Base-by-base conservation (phyloP, 2,888 invertebrate genomes). In the Mechanitis mazaeus region DNA sequence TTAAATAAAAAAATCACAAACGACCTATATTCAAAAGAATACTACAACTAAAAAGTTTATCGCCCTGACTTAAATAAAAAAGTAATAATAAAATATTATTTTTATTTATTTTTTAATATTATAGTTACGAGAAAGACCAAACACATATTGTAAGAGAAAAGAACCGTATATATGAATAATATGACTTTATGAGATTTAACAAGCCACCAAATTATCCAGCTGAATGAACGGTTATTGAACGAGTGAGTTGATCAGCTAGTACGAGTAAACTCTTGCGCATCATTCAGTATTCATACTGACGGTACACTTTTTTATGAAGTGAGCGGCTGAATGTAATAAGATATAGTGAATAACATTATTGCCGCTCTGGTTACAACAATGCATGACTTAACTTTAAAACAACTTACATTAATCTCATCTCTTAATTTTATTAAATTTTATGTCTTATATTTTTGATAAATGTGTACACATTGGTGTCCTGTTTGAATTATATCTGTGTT, bases 321-420 rank as follows among this genome's bases (percentile, higher is more conserved):
- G 58, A 62, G 46, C 55, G 62, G 56, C 54, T 46, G 55, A 54
- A 28, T 58, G 7, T 33, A 45, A 61, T 58, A 47, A 45, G 55
- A 58, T 28, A 38, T 28, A 33, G 46, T 12, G 55, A 65, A 59
- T 60, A 54, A 54, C 38, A 64, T 64, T 64, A 65, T 77, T 76
- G 71, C 73, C 75, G 76, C 76, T 78, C 76, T 76, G 74, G 72
- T 78, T 69, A 67, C 31, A 73, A 69, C 69, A 72, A 70, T 74
- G 67, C n/a, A n/a, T 56, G 53, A 56, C 31, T 35, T 35, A 57
- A 57, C 28, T 45, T 54, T 54, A 55, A 45, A 59, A 57, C 35
- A 20, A 7, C 46, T 33, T 35, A 35, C 35, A 35, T 35, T 35
- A 35, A 20, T 20, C 20, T 20, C 20, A 28, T 47, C 28, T 31